Base-by-base conservation (phyloP, 2,888 invertebrate species). In the Dasypolia templi region DNA sequence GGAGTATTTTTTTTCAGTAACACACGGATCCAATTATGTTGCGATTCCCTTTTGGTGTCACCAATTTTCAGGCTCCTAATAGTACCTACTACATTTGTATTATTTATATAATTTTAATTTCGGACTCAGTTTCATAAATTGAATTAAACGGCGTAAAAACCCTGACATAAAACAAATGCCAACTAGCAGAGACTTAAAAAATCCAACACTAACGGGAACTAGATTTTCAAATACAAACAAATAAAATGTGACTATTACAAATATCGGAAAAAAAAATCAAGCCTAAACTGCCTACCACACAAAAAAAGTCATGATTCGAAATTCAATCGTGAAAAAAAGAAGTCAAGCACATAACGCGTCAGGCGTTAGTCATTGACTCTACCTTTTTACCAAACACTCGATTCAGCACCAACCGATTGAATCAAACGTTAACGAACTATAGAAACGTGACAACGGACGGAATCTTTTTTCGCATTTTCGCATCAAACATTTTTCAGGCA, bases 381-480 rank as follows among this genome's bases (percentile, higher is more conserved):
- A 75, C 85, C 83, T 85, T 87, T 87, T 86, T 78, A 83, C 73
- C 77, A 88, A 86, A 86, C 88, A 84, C 82, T 82, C 77, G 77
- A 87, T 81, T 89, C 87, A 88, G 87, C 90, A 87, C 79, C 84
- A 81, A 79, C 80, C 86, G 87, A 88, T 90, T 89, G 89, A 88
- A 91, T 91, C 85, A 86, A 77, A 77, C 86, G 90, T 86, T 91
- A 91, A 91, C 91, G 91, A 91, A 91, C 91, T 91, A 91, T 90
- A 90, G 87, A 86, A 80, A 89, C 86, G 89, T 89, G 89, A 89
- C 88, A 87, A 82, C 84, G 77, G 81, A 55, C 77, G 64, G 61
- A 83, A 82, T 83, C 86, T 89, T 91, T 81, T 91, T 91, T 89
- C 80, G 55, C 76, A 77, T 81, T 65, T 77, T 83, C 72, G 75